Base-by-base conservation (phyloP, 2,888 invertebrate genomes). In the Standfussiana lucernea region DNA sequence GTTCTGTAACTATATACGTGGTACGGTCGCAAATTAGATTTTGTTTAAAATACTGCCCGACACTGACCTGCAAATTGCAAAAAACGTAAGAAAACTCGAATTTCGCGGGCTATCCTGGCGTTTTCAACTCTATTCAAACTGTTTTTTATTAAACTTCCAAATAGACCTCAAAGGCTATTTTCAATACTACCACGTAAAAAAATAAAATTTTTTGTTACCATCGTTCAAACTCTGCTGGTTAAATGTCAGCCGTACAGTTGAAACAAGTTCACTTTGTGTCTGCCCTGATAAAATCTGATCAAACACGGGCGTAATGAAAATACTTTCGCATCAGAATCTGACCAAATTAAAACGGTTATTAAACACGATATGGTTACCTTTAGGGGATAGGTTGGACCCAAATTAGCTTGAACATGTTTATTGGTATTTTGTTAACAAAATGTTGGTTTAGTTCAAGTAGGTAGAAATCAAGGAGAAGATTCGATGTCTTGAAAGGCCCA, bases 301-400 rank as follows among this genome's bases (percentile, higher is more conserved):
- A 70, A 79, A 85, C 56, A 72, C 21, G 18, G 28, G 32, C 35
- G 37, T 73, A 53, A 81, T 82, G 65, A 86, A 84, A 84, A 86
- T 86, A 84, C 78, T 86, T 84, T 85, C 13, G 13, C 42, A 47
- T 72, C 69, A 53, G 40, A 70, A 72, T 72, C 13, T 50, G 50
- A 42, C 18, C 32, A 35, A 62, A 72, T 69, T 53, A 40, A 18
- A 72, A 56, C 64, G 47, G 61, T 47, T 71, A 68, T 72, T 53
- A 71, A 70, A 64, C 32, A 73, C 24, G 24, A 69, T 11, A 67
- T 40, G 50, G 37, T 47, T 50, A 61, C 84, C 21, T 82, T 32
- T 42, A 56, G 53, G 45, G 37, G 35, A n/a, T n/a, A 28, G 61
- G 11, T 59, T 24, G 56, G 56, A 37, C 24, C 47, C 11, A 67